These are phyloP conservation scores for Tenrec ecaudatus DNA, from an alignment of 2,113 vertebrate genomes.

Conservation along the genomic window DNA sequence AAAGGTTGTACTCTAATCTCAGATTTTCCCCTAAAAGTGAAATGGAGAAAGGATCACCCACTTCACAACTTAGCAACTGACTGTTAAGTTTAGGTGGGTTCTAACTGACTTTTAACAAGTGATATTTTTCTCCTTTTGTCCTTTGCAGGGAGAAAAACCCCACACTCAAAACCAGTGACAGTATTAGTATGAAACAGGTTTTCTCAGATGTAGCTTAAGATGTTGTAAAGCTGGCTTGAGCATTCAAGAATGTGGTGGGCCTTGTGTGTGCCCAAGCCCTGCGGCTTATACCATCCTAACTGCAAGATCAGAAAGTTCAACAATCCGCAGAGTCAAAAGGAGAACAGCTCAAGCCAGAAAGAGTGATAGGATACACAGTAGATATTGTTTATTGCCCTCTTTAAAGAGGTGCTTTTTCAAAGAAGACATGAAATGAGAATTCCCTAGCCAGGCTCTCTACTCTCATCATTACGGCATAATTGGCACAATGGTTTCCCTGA, in stretches of 20 bases:
- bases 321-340: constrained; percentile 60
- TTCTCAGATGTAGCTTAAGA: constrained; percentile 71
- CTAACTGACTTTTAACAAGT: constrained; percentile 13
- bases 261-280: constrained; percentile 78
- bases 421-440: constrained; percentile 85
- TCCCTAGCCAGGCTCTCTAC: constrained; percentile 83
- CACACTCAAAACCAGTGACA: constrained; percentile 61
- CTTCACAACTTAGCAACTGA: background rate
- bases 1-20: constrained; percentile 28
- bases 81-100: constrained; percentile 36
- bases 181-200: constrained; percentile 77
- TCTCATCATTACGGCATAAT: constrained; percentile 85
- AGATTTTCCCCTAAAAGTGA: background rate
- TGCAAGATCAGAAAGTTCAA: constrained; percentile 78
- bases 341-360: constrained; percentile 67
- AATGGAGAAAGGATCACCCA: background rate
- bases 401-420: constrained; percentile 85
- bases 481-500: constrained; percentile 86
- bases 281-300: constrained; percentile 76
- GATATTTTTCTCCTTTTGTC: constrained; percentile 12
- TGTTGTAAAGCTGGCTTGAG: constrained; percentile 75
- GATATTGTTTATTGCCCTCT: constrained; percentile 74
- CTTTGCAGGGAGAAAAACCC: constrained; percentile 47
- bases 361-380: constrained; percentile 78
- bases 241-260: constrained; percentile 77